Percentiles rank a stretch among this genome's conserved stretches.
Evolutionary conservation across 2,113 vertebrate species (phyloP).

Genomic region (Lonchura striata): DNA sequence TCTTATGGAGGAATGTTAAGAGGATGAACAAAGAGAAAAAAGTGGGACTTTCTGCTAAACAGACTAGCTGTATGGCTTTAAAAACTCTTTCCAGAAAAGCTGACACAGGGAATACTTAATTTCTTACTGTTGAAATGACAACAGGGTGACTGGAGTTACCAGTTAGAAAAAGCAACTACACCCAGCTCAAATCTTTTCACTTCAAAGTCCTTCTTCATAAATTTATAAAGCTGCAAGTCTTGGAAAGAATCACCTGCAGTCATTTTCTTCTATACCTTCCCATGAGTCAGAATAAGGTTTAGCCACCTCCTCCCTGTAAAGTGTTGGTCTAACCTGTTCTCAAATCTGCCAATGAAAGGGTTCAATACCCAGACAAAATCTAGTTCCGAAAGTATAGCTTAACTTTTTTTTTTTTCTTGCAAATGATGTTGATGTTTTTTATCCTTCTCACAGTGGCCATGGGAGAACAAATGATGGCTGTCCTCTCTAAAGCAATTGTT

Average conservation of each 20-base stretch:
- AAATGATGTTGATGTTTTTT: background rate
- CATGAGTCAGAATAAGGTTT: background rate
- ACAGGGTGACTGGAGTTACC: background rate
- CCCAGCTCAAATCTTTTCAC: background rate
- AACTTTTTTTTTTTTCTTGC: background rate
- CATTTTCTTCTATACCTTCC: background rate
- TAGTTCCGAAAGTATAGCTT: background rate
- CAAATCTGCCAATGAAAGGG: background rate
- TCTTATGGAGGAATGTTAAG: background rate
- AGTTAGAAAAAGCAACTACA: background rate
- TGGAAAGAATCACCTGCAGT: background rate
- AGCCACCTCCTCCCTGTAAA: background rate
- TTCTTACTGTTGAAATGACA: background rate
- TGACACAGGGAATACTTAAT: background rate
- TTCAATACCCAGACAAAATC: background rate
- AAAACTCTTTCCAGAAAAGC: background rate
- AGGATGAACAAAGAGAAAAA: background rate
- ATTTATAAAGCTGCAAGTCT: background rate
- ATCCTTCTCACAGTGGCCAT: background rate
- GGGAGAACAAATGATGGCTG: constrained; percentile 4
- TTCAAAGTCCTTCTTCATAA: background rate
- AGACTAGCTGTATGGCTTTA: background rate
- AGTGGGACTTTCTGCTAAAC: background rate
- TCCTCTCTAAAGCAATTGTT: constrained; percentile 19
- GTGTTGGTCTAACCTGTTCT: background rate